Evolutionary conservation across 2,888 invertebrate species (phyloP), one percentile per base, ranked within the genome.

Genomic region (Ceramica pisi): DNA sequence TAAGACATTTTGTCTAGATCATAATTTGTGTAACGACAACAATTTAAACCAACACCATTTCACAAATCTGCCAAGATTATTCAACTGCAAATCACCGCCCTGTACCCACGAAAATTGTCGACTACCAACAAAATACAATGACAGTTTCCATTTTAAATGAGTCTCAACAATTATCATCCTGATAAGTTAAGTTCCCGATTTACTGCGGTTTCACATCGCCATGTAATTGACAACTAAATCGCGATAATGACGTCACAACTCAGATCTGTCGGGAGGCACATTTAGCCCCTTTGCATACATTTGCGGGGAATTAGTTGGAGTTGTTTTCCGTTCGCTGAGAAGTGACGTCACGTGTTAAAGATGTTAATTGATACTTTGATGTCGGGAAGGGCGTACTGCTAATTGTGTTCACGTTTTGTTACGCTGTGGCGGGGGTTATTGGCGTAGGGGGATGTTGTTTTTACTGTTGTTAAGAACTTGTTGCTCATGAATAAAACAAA

Each of bases 181-280:
- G 86, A 86, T 85, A 80, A 83, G 87, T 88, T 85, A 88, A 88
- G 88, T 86, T 86, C 84, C 78, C 87, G 88, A 90, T 90, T 90
- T 88, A 88, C 86, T 67, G 86, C 77, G 75, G 82, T 84, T 75
- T 75, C 79, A 74, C 83, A 80, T 81, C 78, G 83, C 83, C 81
- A 75, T 85, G 72, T 90, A 93, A 92, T 91, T 92, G 92, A 90
- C 89, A 88, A 90, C 87, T 92, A 91, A 93, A 93, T 93, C 83
- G 85, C 83, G 86, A 90, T 93, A 92, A 93, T 92, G 88, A 90
- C 89, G 88, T 90, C 90, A 92, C 92, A 93, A 90, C 89, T 93
- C 89, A 89, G 87, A 81, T 83, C 78, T 75, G 73, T 77, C 73
- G 82, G 68, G 82, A 74, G 82, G 75, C 87, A 83, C 86, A 85